A percentile compares a stretch with the other conserved stretches of the same genome.
These are phyloP conservation scores for Notothenia coriiceps DNA, from an alignment of 2,113 vertebrate genomes.

Conservation along the genomic window DNA sequence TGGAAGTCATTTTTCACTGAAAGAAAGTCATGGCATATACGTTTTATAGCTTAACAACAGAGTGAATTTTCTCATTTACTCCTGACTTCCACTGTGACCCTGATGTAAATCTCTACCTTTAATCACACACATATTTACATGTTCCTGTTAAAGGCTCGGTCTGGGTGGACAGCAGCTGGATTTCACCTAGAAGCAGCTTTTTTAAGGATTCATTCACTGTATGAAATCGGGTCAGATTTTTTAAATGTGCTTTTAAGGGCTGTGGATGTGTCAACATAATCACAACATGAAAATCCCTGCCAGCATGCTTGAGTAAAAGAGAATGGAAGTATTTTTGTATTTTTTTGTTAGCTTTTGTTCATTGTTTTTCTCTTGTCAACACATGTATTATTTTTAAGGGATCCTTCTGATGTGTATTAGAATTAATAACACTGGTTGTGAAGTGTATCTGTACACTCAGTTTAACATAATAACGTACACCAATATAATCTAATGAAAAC, in stretches of 20 bases:
- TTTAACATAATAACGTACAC: no score
- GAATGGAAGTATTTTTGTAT: no score
- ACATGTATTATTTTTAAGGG: no score
- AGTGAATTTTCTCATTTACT: slow-evolving; percentile 22
- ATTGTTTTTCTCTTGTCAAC: no score
- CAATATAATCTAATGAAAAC: no score
- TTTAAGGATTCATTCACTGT: slow-evolving; percentile 56
- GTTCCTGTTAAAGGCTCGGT: slow-evolving; percentile 23
- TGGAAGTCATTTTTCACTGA: slow-evolving; percentile 23
- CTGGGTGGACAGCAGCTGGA: slow-evolving; percentile 26
- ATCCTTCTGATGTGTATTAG: no score
- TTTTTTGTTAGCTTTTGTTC: no score
- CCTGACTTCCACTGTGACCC: slow-evolving; percentile 3
- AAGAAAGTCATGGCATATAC: slow-evolving; percentile 18
- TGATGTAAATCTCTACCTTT: slow-evolving; percentile 11
- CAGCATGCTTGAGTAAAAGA: no score
- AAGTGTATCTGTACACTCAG: no score
- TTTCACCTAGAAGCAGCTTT: slow-evolving; percentile 51
- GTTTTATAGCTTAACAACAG: slow-evolving; percentile 9
- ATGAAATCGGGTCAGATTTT: slow-evolving; percentile 50
- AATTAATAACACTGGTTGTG: no score
- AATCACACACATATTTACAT: background rate
- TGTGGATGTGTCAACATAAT: slow-evolving; percentile 30
- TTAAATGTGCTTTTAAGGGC: slow-evolving; percentile 40
- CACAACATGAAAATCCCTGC: no score